Percentiles rank a stretch among this genome's conserved stretches.
These are phyloP conservation scores for Hippocampus barbouri DNA, from an alignment of 2,113 vertebrate species.

Conservation along the genomic window DNA sequence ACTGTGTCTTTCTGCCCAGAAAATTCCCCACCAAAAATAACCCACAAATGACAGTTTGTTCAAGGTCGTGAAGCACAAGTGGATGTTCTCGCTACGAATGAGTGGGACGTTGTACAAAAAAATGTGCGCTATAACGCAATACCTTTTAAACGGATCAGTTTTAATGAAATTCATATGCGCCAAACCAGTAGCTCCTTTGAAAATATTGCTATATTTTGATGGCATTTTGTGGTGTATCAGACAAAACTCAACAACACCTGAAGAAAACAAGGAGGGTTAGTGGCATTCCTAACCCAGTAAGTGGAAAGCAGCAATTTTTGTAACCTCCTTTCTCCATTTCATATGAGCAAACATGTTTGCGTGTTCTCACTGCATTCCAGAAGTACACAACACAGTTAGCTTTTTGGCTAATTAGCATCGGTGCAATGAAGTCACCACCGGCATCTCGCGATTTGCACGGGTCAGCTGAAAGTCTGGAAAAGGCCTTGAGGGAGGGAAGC, in stretches of 20 bases:
- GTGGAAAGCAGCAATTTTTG: neutral
- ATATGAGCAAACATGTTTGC: neutral
- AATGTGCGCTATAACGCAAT: neutral
- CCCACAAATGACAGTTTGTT: slow-evolving; percentile 2
- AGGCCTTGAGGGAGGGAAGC: slow-evolving; percentile 55
- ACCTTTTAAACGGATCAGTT: neutral
- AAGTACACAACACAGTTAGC: slow-evolving; percentile 36
- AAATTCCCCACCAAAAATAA: slow-evolving; percentile 6
- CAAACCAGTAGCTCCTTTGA: neutral
- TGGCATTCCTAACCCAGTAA: neutral
- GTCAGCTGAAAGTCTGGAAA: slow-evolving; percentile 67
- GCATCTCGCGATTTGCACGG: slow-evolving; percentile 49
- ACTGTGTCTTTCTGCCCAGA: neutral
- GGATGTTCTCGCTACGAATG: neutral
- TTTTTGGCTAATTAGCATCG: slow-evolving; percentile 54
- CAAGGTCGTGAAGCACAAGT: neutral
- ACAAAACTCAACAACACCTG: neutral
- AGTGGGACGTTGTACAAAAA: neutral
- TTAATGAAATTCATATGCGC: neutral
- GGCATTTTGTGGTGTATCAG: neutral
- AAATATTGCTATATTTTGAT: too few species aligned
- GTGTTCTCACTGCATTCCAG: slow-evolving; percentile 9
- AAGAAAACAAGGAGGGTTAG: neutral
- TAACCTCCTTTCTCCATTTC: neutral
- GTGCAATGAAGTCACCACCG: slow-evolving; percentile 41